These are phyloP conservation scores for Actinia equina DNA, from an alignment of 64 coral and sea anemone species.

Conservation along the genomic window DNA sequence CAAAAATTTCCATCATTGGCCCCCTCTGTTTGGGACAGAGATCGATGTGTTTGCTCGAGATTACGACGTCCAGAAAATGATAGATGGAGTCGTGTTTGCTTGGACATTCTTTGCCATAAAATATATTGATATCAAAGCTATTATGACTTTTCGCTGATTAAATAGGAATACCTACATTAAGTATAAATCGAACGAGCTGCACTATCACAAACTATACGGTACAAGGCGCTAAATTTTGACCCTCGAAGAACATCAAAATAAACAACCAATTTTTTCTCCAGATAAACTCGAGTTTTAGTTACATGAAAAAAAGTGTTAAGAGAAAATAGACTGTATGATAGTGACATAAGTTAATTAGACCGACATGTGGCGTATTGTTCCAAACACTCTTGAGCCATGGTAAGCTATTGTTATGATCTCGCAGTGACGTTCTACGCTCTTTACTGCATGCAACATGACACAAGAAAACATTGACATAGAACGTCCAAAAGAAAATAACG, in stretches of 20 bases:
- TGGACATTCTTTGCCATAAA: too few relatives aligned
- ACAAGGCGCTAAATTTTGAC: too few relatives aligned
- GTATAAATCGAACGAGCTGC: too few relatives aligned
- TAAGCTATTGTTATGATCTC: neutral
- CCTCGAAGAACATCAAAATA: neutral
- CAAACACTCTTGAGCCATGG: neutral
- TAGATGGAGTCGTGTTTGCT: too few relatives aligned
- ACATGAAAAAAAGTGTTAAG: neutral
- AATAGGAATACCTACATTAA: too few relatives aligned
- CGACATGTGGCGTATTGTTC: conserved; percentile 12
- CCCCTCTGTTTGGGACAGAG: too few relatives aligned
- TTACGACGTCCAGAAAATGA: too few relatives aligned
- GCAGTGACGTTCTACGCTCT: neutral
- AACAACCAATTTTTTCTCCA: neutral
- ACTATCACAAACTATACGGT: too few relatives aligned
- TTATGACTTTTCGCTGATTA: too few relatives aligned
- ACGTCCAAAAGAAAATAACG: neutral
- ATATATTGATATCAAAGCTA: too few relatives aligned
- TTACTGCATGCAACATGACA: neutral
- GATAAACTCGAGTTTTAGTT: neutral
- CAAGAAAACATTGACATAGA: neutral
- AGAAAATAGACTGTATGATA: neutral
- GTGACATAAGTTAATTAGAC: neutral
- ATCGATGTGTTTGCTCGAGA: too few relatives aligned
- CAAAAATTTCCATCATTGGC: too few relatives aligned